Conservation (phyloP, 2,113 vertebrate genomes). For the Pipa parva region DNA sequence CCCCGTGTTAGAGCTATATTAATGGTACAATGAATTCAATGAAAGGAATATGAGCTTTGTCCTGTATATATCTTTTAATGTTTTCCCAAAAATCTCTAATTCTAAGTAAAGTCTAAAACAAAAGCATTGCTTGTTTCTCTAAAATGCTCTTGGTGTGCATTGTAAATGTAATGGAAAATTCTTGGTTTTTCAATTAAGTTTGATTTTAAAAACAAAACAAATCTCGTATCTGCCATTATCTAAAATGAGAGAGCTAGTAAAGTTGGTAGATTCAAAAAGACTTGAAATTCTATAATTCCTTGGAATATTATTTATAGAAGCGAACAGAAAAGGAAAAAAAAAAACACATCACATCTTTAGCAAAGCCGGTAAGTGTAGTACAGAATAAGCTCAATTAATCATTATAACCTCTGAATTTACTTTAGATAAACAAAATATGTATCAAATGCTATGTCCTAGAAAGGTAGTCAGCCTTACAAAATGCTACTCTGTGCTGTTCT, state of each 20-base stretch:
- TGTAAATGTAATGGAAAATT: no score
- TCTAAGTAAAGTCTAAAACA: no score
- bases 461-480: constrained; percentile 61
- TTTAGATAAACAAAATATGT: constrained; percentile 60
- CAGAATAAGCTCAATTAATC: constrained; percentile 66
- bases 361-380: constrained; percentile 54
- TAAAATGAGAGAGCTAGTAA: no score
- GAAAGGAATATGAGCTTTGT: no score
- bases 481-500: constrained; percentile 50
- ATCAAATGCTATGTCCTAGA: constrained; percentile 56
- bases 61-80: no score
- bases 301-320: constrained; percentile 39
- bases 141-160: neutral
- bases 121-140: neutral
- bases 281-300: no score
- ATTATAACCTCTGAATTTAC: constrained; percentile 62
- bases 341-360: constrained; percentile 48
- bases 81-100: no score
- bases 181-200: no score
- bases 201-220: neutral
- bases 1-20: no score
- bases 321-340: constrained; percentile 46
- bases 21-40: no score
- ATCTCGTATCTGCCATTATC: neutral
- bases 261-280: no score